Evolutionary conservation across 2,797 vertebrate species (phyloP), one percentile per base, ranked within the genome.

Genomic region (Tenualosa thibaudeaui): DNA sequence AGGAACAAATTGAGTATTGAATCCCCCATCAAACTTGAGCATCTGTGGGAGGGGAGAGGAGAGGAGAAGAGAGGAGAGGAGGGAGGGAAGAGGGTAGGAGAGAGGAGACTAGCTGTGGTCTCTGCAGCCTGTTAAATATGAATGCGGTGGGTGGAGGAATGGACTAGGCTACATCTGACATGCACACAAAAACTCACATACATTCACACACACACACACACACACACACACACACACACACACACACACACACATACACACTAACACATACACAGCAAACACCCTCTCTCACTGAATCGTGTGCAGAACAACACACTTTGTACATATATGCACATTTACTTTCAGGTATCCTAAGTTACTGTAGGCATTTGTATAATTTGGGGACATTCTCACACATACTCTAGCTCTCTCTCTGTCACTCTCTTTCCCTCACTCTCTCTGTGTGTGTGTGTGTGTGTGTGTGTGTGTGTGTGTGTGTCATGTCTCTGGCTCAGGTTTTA

Each of bases 101-200:
- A 43, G 71, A 46, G 71, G 17, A 78, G 71, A 40, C 71, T 46
- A 40, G 17, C 40, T 78, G 71, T 78, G 0, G 1, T 40, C 40
- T 78, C 15, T 78, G 71, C 17, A 78, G 71, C 37, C 19, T 78
- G 71, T 78, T 46, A 78, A 78, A 78, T 78, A 78, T 78, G 37
- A 78, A 78, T 78, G 71, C 46, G 40, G 71, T 40, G 37, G 40
- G 71, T 7, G 71, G 71, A 43, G 71, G 71, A 37, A 10, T 68
- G 62, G 62, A 68, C n/a, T 68, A 37, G 62, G 37, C 24, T 26
- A 24, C 62, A 68, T 68, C 62, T 68, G 37, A 37, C 62, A 68
- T 31, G n/a, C 22, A 24, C n/a, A 62, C 71, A 78, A 40, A 78
- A 78, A 31, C 62, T 13, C 17, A 19, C 12, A 31, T 8, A 75